Percentiles rank a stretch among this genome's conserved stretches.
Conservation (phyloP, 2,888 invertebrate species). For the Cantharis flavilabris region DNA sequence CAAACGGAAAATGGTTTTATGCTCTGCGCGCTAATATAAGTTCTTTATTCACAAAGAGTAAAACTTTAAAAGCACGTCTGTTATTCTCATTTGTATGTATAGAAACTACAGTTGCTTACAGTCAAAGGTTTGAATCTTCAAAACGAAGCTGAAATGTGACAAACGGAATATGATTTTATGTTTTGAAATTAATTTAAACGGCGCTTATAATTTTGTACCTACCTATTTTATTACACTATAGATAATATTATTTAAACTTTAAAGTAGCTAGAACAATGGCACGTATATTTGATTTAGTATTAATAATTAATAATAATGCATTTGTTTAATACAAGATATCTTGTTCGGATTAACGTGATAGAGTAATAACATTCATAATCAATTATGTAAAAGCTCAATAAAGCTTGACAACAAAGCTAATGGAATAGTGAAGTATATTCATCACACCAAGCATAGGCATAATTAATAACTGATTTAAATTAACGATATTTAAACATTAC, state of each 20-base stretch:
- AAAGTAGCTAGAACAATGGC: neutral
- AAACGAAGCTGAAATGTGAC: neutral
- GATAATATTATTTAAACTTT: neutral
- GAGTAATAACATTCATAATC: constrained; percentile 1
- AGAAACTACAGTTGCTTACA: neutral
- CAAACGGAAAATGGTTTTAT: neutral
- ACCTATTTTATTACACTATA: neutral
- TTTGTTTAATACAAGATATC: constrained; percentile 1
- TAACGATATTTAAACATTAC: neutral
- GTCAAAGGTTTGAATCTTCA: neutral
- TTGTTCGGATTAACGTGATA: neutral
- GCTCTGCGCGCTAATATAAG: neutral
- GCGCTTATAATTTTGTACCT: neutral
- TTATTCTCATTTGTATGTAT: neutral
- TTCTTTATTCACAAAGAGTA: constrained; percentile 1
- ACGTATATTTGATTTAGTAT: neutral
- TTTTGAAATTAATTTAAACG: neutral
- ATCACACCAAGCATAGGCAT: neutral
- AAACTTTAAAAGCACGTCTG: neutral
- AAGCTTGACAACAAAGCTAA: constrained; percentile 1
- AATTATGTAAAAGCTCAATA: neutral
- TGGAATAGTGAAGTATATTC: neutral
- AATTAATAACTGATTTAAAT: neutral
- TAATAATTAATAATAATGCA: neutral
- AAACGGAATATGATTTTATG: neutral